Conservation (phyloP, 2,113 vertebrate genomes). For the Lepus europaeus region DNA sequence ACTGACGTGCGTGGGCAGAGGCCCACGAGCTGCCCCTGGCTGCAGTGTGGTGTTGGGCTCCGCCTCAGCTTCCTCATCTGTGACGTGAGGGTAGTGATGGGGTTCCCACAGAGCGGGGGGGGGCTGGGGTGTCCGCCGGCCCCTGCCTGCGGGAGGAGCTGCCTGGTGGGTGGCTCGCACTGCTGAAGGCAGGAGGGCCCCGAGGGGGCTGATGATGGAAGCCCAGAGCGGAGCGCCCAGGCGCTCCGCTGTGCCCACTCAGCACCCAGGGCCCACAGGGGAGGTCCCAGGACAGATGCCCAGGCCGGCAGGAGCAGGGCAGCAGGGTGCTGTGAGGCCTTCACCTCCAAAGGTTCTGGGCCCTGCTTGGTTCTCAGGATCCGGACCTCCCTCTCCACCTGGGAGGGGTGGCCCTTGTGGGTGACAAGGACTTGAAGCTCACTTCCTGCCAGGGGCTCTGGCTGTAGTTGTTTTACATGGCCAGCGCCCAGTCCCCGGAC, state of each 20-base stretch:
- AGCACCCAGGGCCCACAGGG: background rate
- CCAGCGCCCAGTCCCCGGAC: background rate
- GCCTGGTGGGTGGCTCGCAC: background rate
- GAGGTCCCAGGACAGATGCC: background rate
- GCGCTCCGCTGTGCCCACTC: background rate
- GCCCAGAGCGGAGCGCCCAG: background rate
- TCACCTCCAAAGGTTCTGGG: background rate
- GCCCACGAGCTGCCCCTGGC: background rate
- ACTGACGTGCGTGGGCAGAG: background rate
- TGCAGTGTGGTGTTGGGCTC: background rate
- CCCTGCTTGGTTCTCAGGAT: background rate
- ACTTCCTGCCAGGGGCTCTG: background rate
- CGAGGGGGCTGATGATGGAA: background rate
- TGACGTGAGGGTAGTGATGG: background rate
- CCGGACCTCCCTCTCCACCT: background rate
- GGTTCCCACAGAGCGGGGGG: too few relatives aligned
- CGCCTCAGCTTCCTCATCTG: background rate
- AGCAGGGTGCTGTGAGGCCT: background rate
- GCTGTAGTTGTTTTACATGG: accelerated
- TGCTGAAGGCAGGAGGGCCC: background rate
- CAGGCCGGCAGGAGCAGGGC: background rate
- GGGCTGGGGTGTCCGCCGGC: too few relatives aligned
- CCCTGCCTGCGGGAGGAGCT: background rate
- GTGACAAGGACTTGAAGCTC: background rate
- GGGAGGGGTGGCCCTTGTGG: background rate